Evolutionary conservation across 2,113 vertebrate species (phyloP), one percentile per base, ranked within the genome.

Genomic region (Eonycteris spelaea): DNA sequence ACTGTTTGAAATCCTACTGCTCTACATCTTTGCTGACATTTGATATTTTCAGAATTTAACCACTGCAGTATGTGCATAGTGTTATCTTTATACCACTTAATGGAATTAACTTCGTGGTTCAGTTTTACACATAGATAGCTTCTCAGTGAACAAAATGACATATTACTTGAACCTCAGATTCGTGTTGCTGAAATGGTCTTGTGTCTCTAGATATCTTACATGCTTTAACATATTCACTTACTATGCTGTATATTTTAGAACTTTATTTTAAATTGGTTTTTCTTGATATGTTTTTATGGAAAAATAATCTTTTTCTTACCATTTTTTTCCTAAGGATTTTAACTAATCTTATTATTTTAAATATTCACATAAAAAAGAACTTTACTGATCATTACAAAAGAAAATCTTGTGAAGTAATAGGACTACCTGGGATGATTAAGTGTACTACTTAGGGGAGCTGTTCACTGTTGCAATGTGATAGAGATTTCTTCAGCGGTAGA

Each of bases 331-430:
- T 57, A 85, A 73, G 38, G 15, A 48, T 71, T 92, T 84, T 84
- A 77, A 90, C 14, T 73, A 83, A 10, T 33, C 10, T 30, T 94
- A n/a, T 95, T 74, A 80, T 94, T 96, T 88, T 90, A 90, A 95
- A 84, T 83, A 59, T 75, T 85, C 65, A 80, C 16, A 33, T 85
- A 57, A 48, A 96, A 94, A 94, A n/a, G 10, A 87, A 73, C 9
- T 91, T 75, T 6, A 71, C 9, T 83, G 48, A 14, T 55, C 10
- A 80, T 83, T 75, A 84, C 4, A 70, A 87, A 90, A 90, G 43
- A 85, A 95, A 94, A 71, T 13, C 48, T 55, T 55, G 16, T 80
- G 33, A 90, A 90, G 26, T 80, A 79, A 57, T 90, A 85, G 84
- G 45, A 70, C 16, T 77, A 94, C 30, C 57, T 96, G 19, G 6